phyloP scores from a whole-genome alignment of 2,113 vertebrate genomes.

The Odocoileus hemionus region DNA sequence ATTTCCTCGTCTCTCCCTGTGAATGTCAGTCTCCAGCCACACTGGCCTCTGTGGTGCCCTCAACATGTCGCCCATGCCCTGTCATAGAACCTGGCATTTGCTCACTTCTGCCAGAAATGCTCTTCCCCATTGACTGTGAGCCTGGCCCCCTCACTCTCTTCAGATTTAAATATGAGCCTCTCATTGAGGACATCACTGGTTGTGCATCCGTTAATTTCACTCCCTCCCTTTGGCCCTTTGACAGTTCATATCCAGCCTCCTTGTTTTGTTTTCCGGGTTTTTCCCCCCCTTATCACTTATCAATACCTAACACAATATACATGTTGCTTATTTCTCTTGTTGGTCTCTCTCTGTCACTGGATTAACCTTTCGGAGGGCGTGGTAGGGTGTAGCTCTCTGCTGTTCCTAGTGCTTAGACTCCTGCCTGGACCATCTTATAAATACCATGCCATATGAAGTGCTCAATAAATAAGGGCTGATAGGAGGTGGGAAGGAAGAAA shows the following conservation, averaged over 20 bases:
- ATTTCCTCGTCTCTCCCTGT: neutral
- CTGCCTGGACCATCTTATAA: neutral
- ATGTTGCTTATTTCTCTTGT: neutral
- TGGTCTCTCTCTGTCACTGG: neutral
- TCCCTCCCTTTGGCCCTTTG: neutral
- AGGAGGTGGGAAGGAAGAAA: neutral
- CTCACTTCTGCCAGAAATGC: neutral
- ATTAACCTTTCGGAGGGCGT: neutral
- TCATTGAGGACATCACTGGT: neutral
- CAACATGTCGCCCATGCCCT: neutral
- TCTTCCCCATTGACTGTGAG: neutral
- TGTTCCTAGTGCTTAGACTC: neutral
- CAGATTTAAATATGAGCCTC: neutral
- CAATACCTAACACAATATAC: neutral
- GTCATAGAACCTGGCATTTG: neutral
- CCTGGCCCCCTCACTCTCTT: neutral
- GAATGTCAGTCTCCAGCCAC: neutral
- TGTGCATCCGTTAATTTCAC: neutral
- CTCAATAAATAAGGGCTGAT: neutral
- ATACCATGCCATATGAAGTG: neutral
- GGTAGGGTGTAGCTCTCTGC: neutral
- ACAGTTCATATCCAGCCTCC: neutral
- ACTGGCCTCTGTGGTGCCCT: neutral
- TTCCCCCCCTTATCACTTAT: neutral
- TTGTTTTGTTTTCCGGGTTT: neutral